These are phyloP conservation scores for Moxostoma hubbsi DNA, from an alignment of 2,797 vertebrate species.

Conservation along the genomic window DNA sequence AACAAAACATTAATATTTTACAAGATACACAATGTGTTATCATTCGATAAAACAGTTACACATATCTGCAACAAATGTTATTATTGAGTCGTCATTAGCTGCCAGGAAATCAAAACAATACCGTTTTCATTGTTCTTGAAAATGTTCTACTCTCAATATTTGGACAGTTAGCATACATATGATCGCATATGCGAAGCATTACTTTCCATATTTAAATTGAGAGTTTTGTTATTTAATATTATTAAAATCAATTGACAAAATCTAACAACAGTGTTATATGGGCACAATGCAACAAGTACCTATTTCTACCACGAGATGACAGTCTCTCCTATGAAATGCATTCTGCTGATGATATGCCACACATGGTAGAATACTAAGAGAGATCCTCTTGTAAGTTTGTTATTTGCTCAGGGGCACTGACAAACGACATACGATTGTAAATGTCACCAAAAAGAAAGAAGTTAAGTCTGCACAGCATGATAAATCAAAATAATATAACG, in stretches of 20 bases:
- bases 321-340: constrained; percentile 3
- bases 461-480: not conserved
- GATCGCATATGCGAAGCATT: not conserved
- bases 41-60: not conserved
- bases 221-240: too few species aligned
- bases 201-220: not conserved
- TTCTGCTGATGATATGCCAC: constrained; percentile 21
- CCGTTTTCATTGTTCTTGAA: too few species aligned
- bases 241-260: too few species aligned
- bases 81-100: constrained; percentile 14
- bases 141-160: not conserved
- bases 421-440: not conserved
- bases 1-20: not conserved
- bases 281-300: not conserved
- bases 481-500: not conserved
- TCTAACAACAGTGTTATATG: too few species aligned
- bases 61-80: not conserved
- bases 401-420: not conserved
- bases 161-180: not conserved
- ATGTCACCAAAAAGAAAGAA: not conserved
- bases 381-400: not conserved
- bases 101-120: constrained; percentile 4
- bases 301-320: constrained; percentile 33
- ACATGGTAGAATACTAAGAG: not conserved
- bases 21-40: not conserved